Conservation (phyloP, 2,797 vertebrate species). For the Rhinophrynus dorsalis region DNA sequence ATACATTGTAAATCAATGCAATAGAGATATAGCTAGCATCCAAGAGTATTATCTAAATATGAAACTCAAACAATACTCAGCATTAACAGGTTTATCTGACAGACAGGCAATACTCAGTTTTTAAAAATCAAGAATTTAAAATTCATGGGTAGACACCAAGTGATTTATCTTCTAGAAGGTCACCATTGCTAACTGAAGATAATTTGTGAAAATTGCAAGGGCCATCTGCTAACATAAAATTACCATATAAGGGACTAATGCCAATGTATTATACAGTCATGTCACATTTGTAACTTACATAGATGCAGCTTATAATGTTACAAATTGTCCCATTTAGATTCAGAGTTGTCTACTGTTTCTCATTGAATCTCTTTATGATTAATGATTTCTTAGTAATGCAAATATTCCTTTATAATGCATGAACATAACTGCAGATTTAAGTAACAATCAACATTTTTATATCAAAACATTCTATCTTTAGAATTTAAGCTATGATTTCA, state of each 20-base stretch:
- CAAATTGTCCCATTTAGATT: slow-evolving; percentile 40
- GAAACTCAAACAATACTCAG: too few relatives aligned
- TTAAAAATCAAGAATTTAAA: too few relatives aligned
- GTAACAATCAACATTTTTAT: neutral
- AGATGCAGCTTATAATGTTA: slow-evolving; percentile 38
- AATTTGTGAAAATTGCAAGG: slow-evolving; percentile 19
- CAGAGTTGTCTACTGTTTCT: slow-evolving; percentile 28
- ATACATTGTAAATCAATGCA: too few relatives aligned
- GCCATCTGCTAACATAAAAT: slow-evolving; percentile 34
- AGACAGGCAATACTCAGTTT: too few relatives aligned
- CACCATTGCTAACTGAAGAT: neutral
- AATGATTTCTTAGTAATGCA: slow-evolving; percentile 39
- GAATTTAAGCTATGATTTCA: neutral
- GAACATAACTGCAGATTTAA: slow-evolving; percentile 17
- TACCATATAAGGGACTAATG: slow-evolving; percentile 29
- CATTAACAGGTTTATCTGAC: too few relatives aligned
- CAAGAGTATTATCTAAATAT: too few relatives aligned
- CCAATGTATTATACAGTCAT: slow-evolving; percentile 37
- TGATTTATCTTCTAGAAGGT: slow-evolving; percentile 3
- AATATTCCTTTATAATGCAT: slow-evolving; percentile 30
- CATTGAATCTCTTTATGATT: slow-evolving; percentile 31
- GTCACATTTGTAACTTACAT: slow-evolving; percentile 30
- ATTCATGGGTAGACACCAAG: neutral
- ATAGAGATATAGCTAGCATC: too few relatives aligned
- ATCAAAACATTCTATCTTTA: neutral